Percentiles rank a stretch among this genome's conserved stretches.
phyloP scores from a whole-genome alignment of 2,797 vertebrate genomes.

The Pseudochromis fuscus region DNA sequence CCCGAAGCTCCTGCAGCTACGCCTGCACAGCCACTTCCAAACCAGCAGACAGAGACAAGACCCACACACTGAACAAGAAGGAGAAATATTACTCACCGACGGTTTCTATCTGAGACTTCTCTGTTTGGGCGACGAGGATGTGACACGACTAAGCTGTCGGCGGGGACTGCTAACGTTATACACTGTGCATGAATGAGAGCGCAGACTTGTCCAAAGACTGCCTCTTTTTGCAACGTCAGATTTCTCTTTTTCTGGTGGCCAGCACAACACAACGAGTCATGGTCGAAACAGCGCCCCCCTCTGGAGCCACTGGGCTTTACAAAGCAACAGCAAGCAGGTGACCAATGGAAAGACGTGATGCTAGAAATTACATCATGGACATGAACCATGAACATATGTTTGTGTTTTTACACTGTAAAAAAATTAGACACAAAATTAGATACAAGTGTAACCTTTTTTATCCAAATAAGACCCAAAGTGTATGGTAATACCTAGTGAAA shows the following conservation, averaged over 20 bases:
- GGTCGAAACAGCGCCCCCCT: conserved; percentile 44
- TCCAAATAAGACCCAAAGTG: no score
- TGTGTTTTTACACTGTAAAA: no score
- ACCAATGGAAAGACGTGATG: conserved; percentile 1
- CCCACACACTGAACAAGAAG: no score
- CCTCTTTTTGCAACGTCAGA: conserved; percentile 65
- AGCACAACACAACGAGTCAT: neutral
- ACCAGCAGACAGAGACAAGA: neutral
- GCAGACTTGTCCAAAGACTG: conserved; percentile 49
- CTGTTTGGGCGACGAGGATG: conserved; percentile 31
- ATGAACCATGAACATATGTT: no score
- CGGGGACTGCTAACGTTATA: conserved; percentile 9
- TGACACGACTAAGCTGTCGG: conserved; percentile 18
- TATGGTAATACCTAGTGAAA: no score
- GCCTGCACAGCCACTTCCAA: conserved; percentile 28
- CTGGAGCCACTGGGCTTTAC: no score
- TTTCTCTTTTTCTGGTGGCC: neutral
- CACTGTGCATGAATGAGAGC: conserved; percentile 69
- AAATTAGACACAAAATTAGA: no score
- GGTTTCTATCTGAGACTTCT: conserved; percentile 37
- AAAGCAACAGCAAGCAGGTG: no score
- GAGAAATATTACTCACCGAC: conserved; percentile 62
- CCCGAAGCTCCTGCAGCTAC: conserved; percentile 49
- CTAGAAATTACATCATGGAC: no score
- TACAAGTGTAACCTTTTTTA: no score